Conservation (phyloP, 2,797 vertebrate genomes). For the Erpetoichthys calabaricus region DNA sequence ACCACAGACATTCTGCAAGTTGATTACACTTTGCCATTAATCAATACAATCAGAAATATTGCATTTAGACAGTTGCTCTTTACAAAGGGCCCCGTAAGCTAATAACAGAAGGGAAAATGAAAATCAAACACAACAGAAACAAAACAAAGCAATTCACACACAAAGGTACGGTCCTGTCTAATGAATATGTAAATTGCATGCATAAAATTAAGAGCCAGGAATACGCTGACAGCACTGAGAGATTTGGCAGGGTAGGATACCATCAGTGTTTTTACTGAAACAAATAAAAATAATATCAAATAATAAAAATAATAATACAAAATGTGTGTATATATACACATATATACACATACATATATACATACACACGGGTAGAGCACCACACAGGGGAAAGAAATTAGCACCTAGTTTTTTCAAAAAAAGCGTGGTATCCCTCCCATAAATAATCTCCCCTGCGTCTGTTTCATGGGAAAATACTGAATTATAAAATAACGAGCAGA, state of each 20-base stretch:
- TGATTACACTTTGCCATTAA: slow-evolving; percentile 24
- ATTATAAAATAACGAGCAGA: slow-evolving; percentile 17
- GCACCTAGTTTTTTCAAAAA: slow-evolving; percentile 62
- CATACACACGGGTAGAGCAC: slow-evolving; percentile 59
- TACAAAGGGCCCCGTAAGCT: slow-evolving; percentile 15
- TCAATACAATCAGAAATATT: slow-evolving; percentile 10
- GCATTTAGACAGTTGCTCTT: slow-evolving; percentile 12
- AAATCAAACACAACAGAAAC: slow-evolving; percentile 11
- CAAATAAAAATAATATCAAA: slow-evolving; percentile 31
- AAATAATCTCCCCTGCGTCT: slow-evolving; percentile 42
- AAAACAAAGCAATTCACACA: no score
- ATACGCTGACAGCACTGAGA: slow-evolving; percentile 17
- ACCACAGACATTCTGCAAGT: slow-evolving; percentile 39
- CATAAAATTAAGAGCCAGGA: slow-evolving; percentile 24
- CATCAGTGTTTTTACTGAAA: slow-evolving; percentile 33
- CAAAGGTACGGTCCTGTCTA: no score
- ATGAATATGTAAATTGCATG: slow-evolving; percentile 24
- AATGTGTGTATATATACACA: no score
- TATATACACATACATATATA: no score
- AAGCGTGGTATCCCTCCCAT: slow-evolving; percentile 39
- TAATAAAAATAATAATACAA: no score
- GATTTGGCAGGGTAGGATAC: slow-evolving; percentile 31
- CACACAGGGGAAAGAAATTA: slow-evolving; percentile 70
- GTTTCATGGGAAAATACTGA: slow-evolving; percentile 28
- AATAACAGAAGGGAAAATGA: slow-evolving; percentile 19